phyloP scores from a whole-genome alignment of 2,888 invertebrate species.

The Pachycephus smyrnensis region DNA sequence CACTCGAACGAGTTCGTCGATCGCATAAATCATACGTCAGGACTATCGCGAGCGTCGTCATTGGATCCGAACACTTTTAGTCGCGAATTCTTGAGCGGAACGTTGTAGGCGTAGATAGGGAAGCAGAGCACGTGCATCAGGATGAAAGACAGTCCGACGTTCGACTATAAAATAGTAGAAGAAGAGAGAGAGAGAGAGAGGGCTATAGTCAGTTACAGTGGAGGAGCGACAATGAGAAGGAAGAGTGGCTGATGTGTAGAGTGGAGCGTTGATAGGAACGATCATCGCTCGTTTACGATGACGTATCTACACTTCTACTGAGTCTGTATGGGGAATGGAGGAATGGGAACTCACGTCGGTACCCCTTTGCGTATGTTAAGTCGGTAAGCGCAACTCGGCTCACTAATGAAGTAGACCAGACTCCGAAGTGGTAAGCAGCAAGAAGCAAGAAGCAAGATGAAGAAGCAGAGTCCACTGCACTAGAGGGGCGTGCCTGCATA shows the following conservation, averaged over 20 bases:
- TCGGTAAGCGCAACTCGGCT: constrained; percentile 13
- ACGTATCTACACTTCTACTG: neutral
- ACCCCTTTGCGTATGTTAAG: constrained; percentile 1
- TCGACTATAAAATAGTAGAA: neutral
- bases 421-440: constrained; percentile 13
- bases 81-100: neutral
- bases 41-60: neutral
- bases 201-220: neutral
- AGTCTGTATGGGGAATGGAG: neutral
- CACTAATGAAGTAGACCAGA: constrained; percentile 58
- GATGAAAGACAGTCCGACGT: neutral
- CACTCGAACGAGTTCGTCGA: constrained; percentile 7
- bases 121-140: neutral
- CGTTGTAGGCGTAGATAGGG: neutral
- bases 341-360: neutral
- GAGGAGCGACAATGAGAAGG: neutral
- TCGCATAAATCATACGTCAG: constrained; percentile 5
- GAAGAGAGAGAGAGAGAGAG: neutral
- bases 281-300: constrained; percentile 1
- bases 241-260: neutral
- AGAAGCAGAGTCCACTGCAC: constrained; percentile 39
- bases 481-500: constrained; percentile 59
- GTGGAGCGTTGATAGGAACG: constrained; percentile 1
- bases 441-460: constrained; percentile 42
- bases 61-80: neutral